Evolutionary conservation across 2,888 invertebrate genomes (phyloP).

Genomic region (Pharmacophagus antenor): DNA sequence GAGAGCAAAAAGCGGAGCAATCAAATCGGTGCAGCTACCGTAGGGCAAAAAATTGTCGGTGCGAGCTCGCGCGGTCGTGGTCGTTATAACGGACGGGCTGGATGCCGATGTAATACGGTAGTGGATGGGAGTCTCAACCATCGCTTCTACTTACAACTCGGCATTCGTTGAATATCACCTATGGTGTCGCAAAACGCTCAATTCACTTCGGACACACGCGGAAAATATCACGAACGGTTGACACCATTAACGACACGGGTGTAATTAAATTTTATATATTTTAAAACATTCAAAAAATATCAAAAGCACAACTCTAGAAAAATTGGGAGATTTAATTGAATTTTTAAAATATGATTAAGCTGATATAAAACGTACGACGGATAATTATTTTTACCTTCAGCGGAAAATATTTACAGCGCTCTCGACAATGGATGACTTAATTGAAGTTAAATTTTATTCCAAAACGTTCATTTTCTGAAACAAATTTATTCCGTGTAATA

Average conservation of each 20-base stretch:
- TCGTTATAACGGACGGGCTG: constrained; percentile 23
- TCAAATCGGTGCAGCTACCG: constrained; percentile 75
- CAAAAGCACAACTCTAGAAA: not conserved
- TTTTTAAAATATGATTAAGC: not conserved
- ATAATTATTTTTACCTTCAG: not conserved
- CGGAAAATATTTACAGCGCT: not conserved
- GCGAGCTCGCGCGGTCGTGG: constrained; percentile 33
- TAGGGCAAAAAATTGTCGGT: constrained; percentile 67
- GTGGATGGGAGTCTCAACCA: constrained; percentile 41
- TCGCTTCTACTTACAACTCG: not conserved
- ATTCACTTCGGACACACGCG: constrained; percentile 3
- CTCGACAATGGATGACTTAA: not conserved
- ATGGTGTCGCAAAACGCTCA: not conserved
- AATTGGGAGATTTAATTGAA: not conserved
- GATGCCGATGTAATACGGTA: constrained; percentile 53
- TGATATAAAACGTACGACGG: not conserved
- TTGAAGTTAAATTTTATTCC: not conserved
- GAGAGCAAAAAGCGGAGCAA: constrained; percentile 74
- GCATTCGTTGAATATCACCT: not conserved
- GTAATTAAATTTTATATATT: not conserved
- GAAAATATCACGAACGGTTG: not conserved
- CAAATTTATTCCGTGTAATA: not conserved
- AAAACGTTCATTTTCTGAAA: not conserved
- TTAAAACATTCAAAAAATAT: not conserved
- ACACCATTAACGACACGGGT: not conserved